Percentiles rank a stretch among this genome's conserved stretches.
These are phyloP conservation scores for Osmerus eperlanus DNA, from an alignment of 2,113 vertebrate genomes.

Conservation along the genomic window DNA sequence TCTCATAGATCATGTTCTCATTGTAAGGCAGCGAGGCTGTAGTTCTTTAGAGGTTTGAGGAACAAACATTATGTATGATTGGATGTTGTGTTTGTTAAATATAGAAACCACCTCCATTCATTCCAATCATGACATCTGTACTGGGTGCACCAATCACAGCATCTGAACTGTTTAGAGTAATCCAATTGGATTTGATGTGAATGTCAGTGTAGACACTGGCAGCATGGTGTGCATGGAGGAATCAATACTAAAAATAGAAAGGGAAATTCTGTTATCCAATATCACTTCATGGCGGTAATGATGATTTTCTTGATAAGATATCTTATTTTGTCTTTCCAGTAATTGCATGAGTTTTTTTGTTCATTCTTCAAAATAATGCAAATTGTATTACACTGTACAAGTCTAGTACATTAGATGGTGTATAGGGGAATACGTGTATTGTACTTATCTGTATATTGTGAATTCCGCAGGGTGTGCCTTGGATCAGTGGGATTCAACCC, in stretches of 20 bases:
- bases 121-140: constrained; percentile 23
- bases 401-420: no score
- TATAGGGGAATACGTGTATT: no score
- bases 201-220: constrained; percentile 18
- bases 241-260: constrained; percentile 16
- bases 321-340: background rate
- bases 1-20: no score
- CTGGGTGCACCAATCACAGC: constrained; percentile 18
- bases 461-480: no score
- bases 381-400: no score
- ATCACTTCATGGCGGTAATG: background rate
- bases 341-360: no score
- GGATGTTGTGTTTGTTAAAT: constrained; percentile 25
- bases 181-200: constrained; percentile 20
- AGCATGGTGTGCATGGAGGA: constrained; percentile 17
- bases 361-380: no score
- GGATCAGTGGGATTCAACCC: no score
- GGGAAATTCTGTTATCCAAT: constrained; percentile 19
- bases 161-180: constrained; percentile 30
- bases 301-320: constrained; percentile 5
- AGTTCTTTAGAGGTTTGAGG: background rate
- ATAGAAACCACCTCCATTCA: constrained; percentile 22
- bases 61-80: constrained; percentile 2
- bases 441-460: no score
- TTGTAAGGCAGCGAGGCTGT: no score